phyloP scores from a whole-genome alignment of 2,113 vertebrate species.

The Lophius piscatorius region DNA sequence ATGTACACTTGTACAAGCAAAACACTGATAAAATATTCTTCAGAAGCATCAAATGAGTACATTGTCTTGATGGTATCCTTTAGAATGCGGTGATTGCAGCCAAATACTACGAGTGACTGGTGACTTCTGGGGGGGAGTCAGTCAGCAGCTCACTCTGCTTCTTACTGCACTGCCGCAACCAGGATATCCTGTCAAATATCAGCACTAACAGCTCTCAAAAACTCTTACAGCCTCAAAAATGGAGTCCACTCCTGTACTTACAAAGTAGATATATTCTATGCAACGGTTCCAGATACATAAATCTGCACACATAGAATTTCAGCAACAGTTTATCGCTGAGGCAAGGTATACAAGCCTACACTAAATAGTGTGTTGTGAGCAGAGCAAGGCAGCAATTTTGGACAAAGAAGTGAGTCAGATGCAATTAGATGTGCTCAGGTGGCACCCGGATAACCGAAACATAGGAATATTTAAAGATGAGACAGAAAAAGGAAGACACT shows the following conservation, averaged over 20 bases:
- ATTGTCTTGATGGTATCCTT: background rate
- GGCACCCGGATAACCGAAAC: constrained; percentile 44
- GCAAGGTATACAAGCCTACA: constrained; percentile 4
- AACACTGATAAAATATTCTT: background rate
- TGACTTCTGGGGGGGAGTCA: background rate
- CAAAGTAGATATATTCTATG: background rate
- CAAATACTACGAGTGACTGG: background rate
- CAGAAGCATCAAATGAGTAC: background rate
- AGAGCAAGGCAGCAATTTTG: constrained; percentile 35
- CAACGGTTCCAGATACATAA: background rate
- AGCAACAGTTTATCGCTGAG: constrained; percentile 6
- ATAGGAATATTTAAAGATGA: constrained; percentile 26
- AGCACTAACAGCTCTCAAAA: constrained; percentile 25
- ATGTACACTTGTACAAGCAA: background rate
- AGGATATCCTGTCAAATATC: constrained; percentile 82
- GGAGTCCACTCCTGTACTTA: background rate
- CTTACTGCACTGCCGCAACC: constrained; percentile 48
- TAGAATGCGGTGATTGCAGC: background rate
- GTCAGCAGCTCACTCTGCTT: constrained; percentile 11
- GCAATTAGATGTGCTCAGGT: constrained; percentile 52
- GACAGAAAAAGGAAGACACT: constrained; percentile 15
- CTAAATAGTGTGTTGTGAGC: constrained; percentile 17
- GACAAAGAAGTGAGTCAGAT: constrained; percentile 66
- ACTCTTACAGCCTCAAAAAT: constrained; percentile 23
- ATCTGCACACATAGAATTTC: constrained; percentile 3